Evolutionary conservation across 2,888 invertebrate species (phyloP), one percentile per base, ranked within the genome.

Genomic region (Drosophila peninsularis): DNA sequence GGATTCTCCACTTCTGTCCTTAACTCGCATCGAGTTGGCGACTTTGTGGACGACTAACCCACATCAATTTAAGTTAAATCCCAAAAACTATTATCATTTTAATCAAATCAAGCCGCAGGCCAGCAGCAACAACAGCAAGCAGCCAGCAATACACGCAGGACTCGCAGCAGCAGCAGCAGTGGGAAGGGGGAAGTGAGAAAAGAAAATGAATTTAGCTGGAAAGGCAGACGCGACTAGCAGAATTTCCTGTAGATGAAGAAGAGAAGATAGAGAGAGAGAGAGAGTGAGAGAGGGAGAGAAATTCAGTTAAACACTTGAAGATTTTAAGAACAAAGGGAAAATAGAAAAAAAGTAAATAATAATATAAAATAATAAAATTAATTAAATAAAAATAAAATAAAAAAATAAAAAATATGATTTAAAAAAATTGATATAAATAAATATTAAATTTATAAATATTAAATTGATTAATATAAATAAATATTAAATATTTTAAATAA

Each of bases 71-170:
- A 81, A 81, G 71, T 81, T 82, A 81, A 86, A 75, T 86, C 86
- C 81, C 81, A 72, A 76, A 80, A 83, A 86, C 88, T 88, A 86
- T 88, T 86, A 86, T 88, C 86, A 80, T 86, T 88, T 88, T 86
- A 86, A 86, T 88, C 86, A 88, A 86, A 86, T 88, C 86, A 80
- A 66, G 74, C 73, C 70, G 57, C 72, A 62, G 67, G 74, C 61
- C 74, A 71, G 27, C 63, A 65, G 56, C 65, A 11, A 54, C 55
- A 57, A 47, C 63, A 27, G 42, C 42, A 60, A 30, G 53, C 41
- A 47, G 14, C 42, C 27, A 41, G 62, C 41, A 67, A 70, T 56
- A 56, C 70, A 70, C 70, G 30, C 54, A 44, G 74, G 73, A 69
- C 60, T 64, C 61, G 17, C 30, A 32, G 13, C 49, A 45, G 9